These are phyloP conservation scores for Thyatira batis DNA, from an alignment of 2,888 invertebrate genomes.

Conservation along the genomic window DNA sequence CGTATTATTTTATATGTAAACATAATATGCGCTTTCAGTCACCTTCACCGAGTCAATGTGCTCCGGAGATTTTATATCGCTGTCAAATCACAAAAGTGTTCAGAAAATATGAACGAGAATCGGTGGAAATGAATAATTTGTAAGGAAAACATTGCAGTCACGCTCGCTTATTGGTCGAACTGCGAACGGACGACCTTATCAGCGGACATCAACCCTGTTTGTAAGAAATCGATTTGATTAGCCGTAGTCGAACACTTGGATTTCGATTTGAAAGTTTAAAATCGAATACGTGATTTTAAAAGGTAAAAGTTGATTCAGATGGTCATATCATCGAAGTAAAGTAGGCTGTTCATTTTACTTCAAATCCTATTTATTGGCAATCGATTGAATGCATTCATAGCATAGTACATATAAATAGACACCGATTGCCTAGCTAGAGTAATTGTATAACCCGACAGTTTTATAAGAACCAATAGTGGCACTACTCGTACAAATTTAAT, in stretches of 20 bases:
- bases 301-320: background rate
- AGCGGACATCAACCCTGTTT: conserved; percentile 27
- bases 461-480: too few relatives aligned
- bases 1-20: background rate
- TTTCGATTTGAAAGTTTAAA: conserved; percentile 20
- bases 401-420: too few relatives aligned
- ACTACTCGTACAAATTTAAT: background rate
- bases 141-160: background rate
- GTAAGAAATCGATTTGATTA: conserved; percentile 29
- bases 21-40: background rate
- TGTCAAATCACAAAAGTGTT: background rate
- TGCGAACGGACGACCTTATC: conserved; percentile 24
- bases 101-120: background rate
- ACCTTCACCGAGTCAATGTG: background rate
- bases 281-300: background rate
- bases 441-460: background rate
- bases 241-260: conserved; percentile 15
- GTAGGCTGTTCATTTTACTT: background rate
- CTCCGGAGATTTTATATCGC: background rate
- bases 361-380: background rate
- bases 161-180: conserved; percentile 3
- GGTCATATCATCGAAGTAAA: background rate
- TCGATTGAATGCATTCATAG: background rate
- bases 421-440: background rate
- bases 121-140: background rate